A percentile compares a stretch with the other conserved stretches of the same genome.
Evolutionary conservation across 2,888 invertebrate genomes (phyloP).

Genomic region (Synanthedon andrenaeformis): DNA sequence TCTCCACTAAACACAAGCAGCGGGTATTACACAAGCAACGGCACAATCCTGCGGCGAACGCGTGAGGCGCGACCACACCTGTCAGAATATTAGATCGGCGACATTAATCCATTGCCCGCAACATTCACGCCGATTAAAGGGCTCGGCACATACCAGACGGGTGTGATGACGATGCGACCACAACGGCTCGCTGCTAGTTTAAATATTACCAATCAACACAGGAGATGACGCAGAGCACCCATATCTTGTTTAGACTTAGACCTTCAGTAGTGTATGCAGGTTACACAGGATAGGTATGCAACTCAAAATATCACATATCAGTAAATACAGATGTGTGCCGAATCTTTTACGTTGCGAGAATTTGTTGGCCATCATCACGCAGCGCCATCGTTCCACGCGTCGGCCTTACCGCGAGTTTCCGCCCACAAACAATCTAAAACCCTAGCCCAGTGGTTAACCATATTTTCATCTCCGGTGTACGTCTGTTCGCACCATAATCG

Average conservation of each 20-base stretch:
- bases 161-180: too few relatives aligned
- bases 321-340: too few relatives aligned
- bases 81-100: conserved; percentile 59
- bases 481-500: conserved; percentile 21
- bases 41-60: background rate
- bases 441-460: conserved; percentile 41
- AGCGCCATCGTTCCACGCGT: conserved; percentile 7
- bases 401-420: background rate
- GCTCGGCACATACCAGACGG: too few relatives aligned
- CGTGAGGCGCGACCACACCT: conserved; percentile 32
- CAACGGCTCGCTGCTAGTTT: too few relatives aligned
- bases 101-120: conserved; percentile 49
- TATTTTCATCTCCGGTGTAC: conserved; percentile 42
- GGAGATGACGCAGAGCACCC: too few relatives aligned
- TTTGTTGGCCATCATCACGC: conserved; percentile 1
- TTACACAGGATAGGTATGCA: too few relatives aligned
- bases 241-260: too few relatives aligned
- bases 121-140: conserved; percentile 6
- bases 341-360: too few relatives aligned
- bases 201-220: too few relatives aligned
- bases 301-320: too few relatives aligned
- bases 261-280: too few relatives aligned
- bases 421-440: conserved; percentile 45
- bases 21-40: too few relatives aligned
- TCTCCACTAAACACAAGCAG: background rate